Evolutionary conservation across 2,888 invertebrate species (phyloP).

Genomic region (Lampropteryx suffumata): DNA sequence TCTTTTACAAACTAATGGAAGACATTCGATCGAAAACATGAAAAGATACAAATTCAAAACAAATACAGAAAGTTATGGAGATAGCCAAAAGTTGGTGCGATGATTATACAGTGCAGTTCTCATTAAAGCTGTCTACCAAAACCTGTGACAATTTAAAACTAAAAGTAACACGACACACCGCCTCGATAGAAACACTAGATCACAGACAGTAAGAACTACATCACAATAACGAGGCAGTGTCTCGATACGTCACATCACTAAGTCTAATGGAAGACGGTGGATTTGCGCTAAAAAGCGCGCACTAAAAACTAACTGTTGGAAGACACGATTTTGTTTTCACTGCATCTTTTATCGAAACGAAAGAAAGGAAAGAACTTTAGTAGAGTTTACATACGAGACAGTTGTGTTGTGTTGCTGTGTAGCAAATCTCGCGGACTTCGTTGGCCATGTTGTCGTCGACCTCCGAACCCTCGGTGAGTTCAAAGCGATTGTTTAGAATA

Average conservation of each 20-base stretch:
- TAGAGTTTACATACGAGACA: slow-evolving; percentile 77
- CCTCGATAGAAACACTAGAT: slow-evolving; percentile 43
- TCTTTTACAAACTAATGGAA: slow-evolving; percentile 69
- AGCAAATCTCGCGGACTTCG: slow-evolving; percentile 82
- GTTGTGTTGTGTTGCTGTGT: slow-evolving; percentile 58
- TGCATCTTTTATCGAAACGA: slow-evolving; percentile 62
- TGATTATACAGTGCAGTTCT: slow-evolving; percentile 74
- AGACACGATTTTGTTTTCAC: slow-evolving; percentile 82
- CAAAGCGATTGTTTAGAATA: slow-evolving; percentile 69
- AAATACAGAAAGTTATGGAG: slow-evolving; percentile 48
- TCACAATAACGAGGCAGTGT: slow-evolving; percentile 49
- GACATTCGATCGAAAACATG: slow-evolving; percentile 59
- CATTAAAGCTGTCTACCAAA: slow-evolving; percentile 83
- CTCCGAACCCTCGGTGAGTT: slow-evolving; percentile 69
- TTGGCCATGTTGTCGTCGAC: slow-evolving; percentile 83
- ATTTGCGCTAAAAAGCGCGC: slow-evolving; percentile 55
- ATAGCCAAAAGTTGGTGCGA: slow-evolving; percentile 67
- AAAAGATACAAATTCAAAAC: slow-evolving; percentile 35
- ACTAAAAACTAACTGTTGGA: slow-evolving; percentile 74
- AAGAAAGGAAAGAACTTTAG: slow-evolving; percentile 45
- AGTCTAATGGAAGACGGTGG: slow-evolving; percentile 77
- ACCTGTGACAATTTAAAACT: slow-evolving; percentile 69
- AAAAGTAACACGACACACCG: slow-evolving; percentile 54
- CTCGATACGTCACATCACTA: slow-evolving; percentile 60
- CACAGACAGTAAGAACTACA: slow-evolving; percentile 44